A percentile compares a stretch with the other conserved stretches of the same genome.
These are phyloP conservation scores for Falco cherrug DNA, from an alignment of 2,797 vertebrate genomes.

Conservation along the genomic window DNA sequence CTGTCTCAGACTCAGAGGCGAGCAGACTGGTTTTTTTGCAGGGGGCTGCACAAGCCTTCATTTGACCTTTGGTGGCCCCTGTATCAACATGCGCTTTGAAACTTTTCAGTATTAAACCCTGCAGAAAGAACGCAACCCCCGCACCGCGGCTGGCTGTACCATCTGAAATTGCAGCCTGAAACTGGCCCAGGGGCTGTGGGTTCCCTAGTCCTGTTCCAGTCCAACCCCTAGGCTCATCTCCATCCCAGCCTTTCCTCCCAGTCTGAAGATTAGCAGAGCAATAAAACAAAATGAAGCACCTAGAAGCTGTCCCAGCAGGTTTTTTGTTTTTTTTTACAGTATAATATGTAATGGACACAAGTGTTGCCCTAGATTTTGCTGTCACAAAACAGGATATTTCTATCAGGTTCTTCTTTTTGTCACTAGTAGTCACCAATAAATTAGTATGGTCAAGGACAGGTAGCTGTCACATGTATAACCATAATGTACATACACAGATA, in stretches of 20 bases:
- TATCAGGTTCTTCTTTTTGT: neutral
- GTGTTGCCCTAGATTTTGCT: neutral
- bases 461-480: neutral
- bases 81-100: accelerated
- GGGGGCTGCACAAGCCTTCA: neutral
- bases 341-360: neutral
- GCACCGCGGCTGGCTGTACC: neutral
- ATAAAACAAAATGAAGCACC: neutral
- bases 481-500: neutral
- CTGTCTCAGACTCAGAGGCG: neutral
- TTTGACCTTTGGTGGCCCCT: neutral
- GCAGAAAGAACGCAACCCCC: neutral
- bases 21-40: neutral
- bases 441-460: neutral
- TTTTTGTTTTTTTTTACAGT: neutral
- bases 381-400: neutral
- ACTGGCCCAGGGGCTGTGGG: neutral
- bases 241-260: neutral
- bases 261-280: neutral
- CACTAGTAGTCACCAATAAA: neutral
- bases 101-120: neutral
- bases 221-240: neutral
- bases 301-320: neutral
- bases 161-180: neutral
- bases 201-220: neutral